Evolutionary conservation across 2,797 vertebrate genomes (phyloP).

Genomic region (Pampus argenteus): DNA sequence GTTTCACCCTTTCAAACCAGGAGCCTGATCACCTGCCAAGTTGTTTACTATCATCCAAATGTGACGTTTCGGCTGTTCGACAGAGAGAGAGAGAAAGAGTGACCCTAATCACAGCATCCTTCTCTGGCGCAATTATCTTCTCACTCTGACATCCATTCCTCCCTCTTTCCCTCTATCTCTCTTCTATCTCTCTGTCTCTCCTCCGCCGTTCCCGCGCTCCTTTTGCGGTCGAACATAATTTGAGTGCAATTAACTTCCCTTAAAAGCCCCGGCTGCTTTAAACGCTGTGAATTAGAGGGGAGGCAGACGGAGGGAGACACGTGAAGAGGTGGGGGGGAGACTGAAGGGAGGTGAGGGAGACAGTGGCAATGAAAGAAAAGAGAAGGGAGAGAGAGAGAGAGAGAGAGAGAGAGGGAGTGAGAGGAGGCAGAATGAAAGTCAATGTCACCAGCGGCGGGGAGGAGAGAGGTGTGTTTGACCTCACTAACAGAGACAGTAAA

Average conservation of each 20-base stretch:
- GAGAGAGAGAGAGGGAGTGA: constrained; percentile 23
- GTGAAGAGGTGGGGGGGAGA: constrained; percentile 55
- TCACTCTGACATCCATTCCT: constrained; percentile 79
- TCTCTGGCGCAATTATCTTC: constrained; percentile 86
- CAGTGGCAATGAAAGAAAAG: constrained; percentile 58
- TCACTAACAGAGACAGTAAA: constrained; percentile 80
- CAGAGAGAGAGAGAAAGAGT: constrained; percentile 72
- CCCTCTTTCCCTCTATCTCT: constrained; percentile 60
- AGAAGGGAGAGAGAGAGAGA: constrained; percentile 20
- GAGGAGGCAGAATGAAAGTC: constrained; percentile 74
- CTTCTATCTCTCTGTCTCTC: constrained; percentile 65
- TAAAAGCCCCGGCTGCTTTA: constrained; percentile 88
- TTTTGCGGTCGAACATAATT: constrained; percentile 89
- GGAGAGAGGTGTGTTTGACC: constrained; percentile 81
- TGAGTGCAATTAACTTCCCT: constrained; percentile 91
- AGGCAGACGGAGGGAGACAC: constrained; percentile 63
- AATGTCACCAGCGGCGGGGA: constrained; percentile 71
- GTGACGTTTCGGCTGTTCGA: constrained; percentile 60
- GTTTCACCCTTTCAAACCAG: constrained; percentile 69
- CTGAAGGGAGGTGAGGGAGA: constrained; percentile 54
- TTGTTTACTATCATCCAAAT: constrained; percentile 76
- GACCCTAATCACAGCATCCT: constrained; percentile 83
- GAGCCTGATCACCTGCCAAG: constrained; percentile 76
- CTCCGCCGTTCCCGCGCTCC: constrained; percentile 79
- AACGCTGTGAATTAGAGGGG: constrained; percentile 84